phyloP scores from a whole-genome alignment of 2,888 invertebrate species.

The Oligia fasciuncula region DNA sequence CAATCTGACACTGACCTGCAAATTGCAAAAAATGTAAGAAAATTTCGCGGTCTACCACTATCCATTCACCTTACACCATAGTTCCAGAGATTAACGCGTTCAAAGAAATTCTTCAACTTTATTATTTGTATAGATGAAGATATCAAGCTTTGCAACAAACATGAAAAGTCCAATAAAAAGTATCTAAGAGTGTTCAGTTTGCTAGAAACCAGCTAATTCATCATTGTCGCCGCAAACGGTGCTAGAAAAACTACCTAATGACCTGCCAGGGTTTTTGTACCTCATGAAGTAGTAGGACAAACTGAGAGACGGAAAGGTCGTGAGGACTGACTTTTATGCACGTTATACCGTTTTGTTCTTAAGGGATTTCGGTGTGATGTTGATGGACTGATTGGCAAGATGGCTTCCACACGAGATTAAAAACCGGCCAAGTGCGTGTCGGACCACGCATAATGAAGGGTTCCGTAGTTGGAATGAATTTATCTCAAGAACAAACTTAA shows the following conservation, averaged over 20 bases:
- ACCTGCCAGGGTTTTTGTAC: slow-evolving; percentile 72
- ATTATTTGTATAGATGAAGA: neutral
- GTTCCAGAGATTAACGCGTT: too few species aligned
- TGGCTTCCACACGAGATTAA: neutral
- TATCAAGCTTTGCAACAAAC: slow-evolving; percentile 44
- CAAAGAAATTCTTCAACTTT: neutral
- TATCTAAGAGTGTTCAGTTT: slow-evolving; percentile 56
- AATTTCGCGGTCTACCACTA: too few species aligned
- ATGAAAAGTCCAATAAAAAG: slow-evolving; percentile 61
- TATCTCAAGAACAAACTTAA: too few species aligned
- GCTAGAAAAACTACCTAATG: slow-evolving; percentile 78
- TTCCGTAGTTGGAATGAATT: too few species aligned
- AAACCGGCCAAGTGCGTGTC: neutral
- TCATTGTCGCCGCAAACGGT: slow-evolving; percentile 76
- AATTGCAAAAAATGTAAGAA: too few species aligned
- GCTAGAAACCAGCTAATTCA: slow-evolving; percentile 71
- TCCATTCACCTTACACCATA: too few species aligned
- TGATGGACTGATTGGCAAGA: slow-evolving; percentile 20
- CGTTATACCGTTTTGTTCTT: slow-evolving; percentile 33
- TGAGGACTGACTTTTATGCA: slow-evolving; percentile 55
- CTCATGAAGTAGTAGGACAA: slow-evolving; percentile 55
- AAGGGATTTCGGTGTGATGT: slow-evolving; percentile 28
- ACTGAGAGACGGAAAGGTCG: slow-evolving; percentile 50
- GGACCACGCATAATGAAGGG: too few species aligned
- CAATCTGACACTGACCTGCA: too few species aligned